Conservation (phyloP, 1,140 invertebrate species). For the Lysiphlebus fabarum region DNA sequence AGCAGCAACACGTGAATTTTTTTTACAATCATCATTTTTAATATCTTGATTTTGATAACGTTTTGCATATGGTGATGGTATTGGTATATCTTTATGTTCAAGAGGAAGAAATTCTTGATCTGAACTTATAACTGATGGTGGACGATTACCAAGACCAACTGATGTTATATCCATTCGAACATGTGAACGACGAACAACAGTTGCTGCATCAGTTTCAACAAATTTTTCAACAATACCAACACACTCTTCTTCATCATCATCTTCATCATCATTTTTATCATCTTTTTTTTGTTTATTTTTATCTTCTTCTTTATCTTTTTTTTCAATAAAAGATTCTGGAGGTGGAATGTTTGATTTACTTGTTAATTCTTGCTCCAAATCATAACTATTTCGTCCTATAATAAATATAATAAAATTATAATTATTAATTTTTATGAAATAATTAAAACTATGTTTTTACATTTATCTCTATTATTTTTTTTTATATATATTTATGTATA, state of each 20-base stretch:
- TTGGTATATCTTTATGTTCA: conserved; percentile 43
- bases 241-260: conserved; percentile 28
- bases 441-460: background rate
- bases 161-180: conserved; percentile 60
- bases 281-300: conserved; percentile 31
- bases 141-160: conserved; percentile 60
- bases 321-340: too few species aligned
- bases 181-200: conserved; percentile 48
- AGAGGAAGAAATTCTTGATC: conserved; percentile 45
- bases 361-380: conserved; percentile 41
- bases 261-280: conserved; percentile 30
- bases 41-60: conserved; percentile 34
- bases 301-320: too few species aligned
- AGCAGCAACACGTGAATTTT: conserved; percentile 15
- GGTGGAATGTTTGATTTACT: too few species aligned
- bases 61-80: conserved; percentile 39
- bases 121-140: conserved; percentile 54
- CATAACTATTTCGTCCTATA: conserved; percentile 51
- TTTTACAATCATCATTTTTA: conserved; percentile 19
- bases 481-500: too few species aligned
- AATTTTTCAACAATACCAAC: conserved; percentile 40
- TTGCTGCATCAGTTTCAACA: conserved; percentile 46
- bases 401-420: conserved; percentile 23
- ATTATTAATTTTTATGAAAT: conserved; percentile 12
- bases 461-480: conserved; percentile 1